Base-by-base conservation (phyloP, 2,888 invertebrate genomes). In the Eurytoma californica region DNA sequence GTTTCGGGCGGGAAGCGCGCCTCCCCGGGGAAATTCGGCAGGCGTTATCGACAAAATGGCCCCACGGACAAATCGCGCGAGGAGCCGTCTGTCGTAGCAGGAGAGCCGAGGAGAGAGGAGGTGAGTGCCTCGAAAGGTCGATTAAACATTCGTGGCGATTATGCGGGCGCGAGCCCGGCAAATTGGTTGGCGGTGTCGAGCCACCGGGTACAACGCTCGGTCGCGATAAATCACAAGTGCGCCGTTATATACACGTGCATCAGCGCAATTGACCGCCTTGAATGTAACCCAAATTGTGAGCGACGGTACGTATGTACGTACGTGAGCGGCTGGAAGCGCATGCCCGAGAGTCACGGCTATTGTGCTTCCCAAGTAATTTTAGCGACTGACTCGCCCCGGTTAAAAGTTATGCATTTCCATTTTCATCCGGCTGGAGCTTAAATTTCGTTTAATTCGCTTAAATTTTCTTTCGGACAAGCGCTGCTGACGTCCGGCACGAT, bases 71-170 rank as follows among this genome's bases (percentile, higher is more conserved):
- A 76, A 72, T 70, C 65, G 70, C 55, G 30, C 53, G 53, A 9
- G 58, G 24, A n/a, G 24, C 28, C 58, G 18, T 14, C 9, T 9
- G 0, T 1, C 9, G 9, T 9, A 7, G 39, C 1, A 39, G 47
- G 70, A 51, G 66, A 63, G 73, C 73, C 63, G 66, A 78, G 28
- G 60, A 24, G 55, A 24, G 24, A 24, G 24, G 24, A 24, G 24
- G 24, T 2, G 7, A 60, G 60, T 20, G 51, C 58, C 70, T 60
- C 65, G 69, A 66, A 69, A 75, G 79, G 55, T 74, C 80, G 77
- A 77, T 80, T 80, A 80, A 73, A 61, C 72, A 80, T 72, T 72
- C 49, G 61, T 72, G 61, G 72, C 74, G 75, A 79, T 79, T 75
- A 75, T 73, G 67, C 67, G 68, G 13, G 73, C 60, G 75, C 53